Base-by-base conservation (phyloP, 2,888 invertebrate species). In the Hypomecis punctinalis region DNA sequence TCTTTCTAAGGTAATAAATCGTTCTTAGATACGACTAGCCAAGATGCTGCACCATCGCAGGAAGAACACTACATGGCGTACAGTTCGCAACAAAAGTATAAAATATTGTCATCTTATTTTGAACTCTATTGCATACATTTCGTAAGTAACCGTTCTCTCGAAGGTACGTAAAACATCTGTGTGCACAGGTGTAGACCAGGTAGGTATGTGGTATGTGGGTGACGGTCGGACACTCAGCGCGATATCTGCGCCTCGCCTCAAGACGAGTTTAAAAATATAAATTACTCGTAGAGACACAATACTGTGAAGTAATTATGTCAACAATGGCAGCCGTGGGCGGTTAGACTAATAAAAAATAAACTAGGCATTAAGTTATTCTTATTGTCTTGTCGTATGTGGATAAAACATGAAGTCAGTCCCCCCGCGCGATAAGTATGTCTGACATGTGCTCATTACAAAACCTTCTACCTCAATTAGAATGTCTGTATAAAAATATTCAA, bases 201-300 rank as follows among this genome's bases (percentile, higher is more conserved):
- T 70, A 72, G 76, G 70, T 70, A 63, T 71, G 72, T 71, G 79
- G 75, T 81, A 83, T 84, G 82, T 85, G 76, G 84, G 84, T 84
- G 83, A 84, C 74, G 82, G 82, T 74, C 81, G 75, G 67, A 70
- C 71, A 73, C 72, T 67, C 60, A 1, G 74, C 68, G 70, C 63
- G 68, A 66, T 70, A 70, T 63, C 65, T 63, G 61, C 69, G 63
- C 64, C 49, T 66, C 55, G 33, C 47, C 59, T 67, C 66, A 68
- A 66, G 61, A 72, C 70, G 47, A 67, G 61, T 70, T 69, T 76
- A 74, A 71, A 76, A 73, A 76, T 75, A 75, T 69, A 68, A 54
- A 63, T 54, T 58, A 65, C 52, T 49, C 60, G 45, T 57, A 61
- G 55, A 67, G 9, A 63, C 53, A 55, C 49, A 64, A 53, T 47